Evolutionary conservation across 1,140 invertebrate species (phyloP), one percentile per base, ranked within the genome.

Genomic region (Aphis craccivora): DNA sequence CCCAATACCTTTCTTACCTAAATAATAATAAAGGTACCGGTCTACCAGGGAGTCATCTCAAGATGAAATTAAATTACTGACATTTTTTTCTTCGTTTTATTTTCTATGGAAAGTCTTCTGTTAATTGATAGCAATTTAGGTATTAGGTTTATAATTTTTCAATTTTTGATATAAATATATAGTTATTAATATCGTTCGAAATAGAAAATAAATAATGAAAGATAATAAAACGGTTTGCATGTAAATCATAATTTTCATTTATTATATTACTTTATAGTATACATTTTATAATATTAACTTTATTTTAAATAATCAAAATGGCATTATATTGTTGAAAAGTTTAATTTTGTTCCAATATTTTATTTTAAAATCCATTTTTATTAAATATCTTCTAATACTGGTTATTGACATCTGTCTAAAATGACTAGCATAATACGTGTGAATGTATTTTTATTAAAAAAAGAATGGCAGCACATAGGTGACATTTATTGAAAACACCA

Each of bases 401-500:
- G 14, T 14, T 76, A 76, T n/a, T n/a, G n/a, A n/a, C 11, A 14
- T 76, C 60, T 76, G 60, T 76, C 60, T 51, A 76, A 67, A 67
- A 67, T 67, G 60, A 14, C 30, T 67, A 67, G 25, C 60, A 67
- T n/a, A 11, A 76, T n/a, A n/a, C n/a, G n/a, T 76, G n/a, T 76
- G 30, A 76, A 76, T 76, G n/a, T 14, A n/a, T 76, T 76, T 67
- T 18, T 76, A 76, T 76, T 18, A n/a, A 76, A 76, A 67, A 76
- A n/a, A 18, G 4, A 18, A 18, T 51, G 48, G 48, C 14, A n/a
- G 14, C 60, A 76, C 60, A 76, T 76, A n/a, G n/a, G 60, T 76
- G 60, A 76, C 60, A 76, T 76, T 76, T 35, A 76, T 76, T 76
- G n/a, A 76, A 76, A 76, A n/a, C 60, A 76, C 18, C 60, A 76